Evolutionary conservation across 37 sponge, comb jelly and placozoan genomes (phyloP).

Genomic region (Ephydatia muelleri): DNA sequence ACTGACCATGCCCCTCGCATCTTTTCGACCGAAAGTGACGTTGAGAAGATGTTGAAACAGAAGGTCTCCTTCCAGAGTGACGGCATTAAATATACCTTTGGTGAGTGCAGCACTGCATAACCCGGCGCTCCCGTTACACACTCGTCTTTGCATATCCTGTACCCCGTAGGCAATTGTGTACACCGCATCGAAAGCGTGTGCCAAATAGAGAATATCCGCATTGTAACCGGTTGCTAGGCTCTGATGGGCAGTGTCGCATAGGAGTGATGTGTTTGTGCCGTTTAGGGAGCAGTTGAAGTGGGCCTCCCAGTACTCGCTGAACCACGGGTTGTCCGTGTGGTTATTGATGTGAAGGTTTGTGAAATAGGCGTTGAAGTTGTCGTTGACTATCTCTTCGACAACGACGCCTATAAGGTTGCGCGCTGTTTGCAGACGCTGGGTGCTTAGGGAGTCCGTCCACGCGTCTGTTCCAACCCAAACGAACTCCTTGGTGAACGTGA

Average conservation of each 20-base stretch:
- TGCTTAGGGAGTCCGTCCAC: constrained; percentile 50
- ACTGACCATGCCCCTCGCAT: not conserved
- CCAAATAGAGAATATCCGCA: constrained; percentile 51
- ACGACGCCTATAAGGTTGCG: constrained; percentile 42
- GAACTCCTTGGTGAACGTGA: not conserved
- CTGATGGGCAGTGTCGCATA: constrained; percentile 24
- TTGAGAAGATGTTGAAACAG: constrained; percentile 34
- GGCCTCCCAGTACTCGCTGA: constrained; percentile 56
- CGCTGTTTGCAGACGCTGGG: constrained; percentile 13
- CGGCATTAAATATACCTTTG: not conserved
- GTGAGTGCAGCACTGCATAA: constrained; percentile 35
- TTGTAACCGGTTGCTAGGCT: not conserved
- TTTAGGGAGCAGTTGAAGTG: constrained; percentile 53
- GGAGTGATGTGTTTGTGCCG: not conserved
- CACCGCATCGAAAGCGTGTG: constrained; percentile 72
- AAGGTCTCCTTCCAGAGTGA: constrained; percentile 19
- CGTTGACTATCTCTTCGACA: not conserved
- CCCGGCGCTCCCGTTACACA: constrained; percentile 16
- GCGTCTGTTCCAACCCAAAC: constrained; percentile 78
- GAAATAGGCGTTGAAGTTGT: constrained; percentile 57
- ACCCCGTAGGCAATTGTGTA: constrained; percentile 71
- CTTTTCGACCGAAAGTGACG: constrained; percentile 39
- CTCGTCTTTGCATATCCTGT: constrained; percentile 25
- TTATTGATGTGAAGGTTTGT: constrained; percentile 47
- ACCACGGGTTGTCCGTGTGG: constrained; percentile 68